A percentile compares a stretch with the other conserved stretches of the same genome.
phyloP scores from a whole-genome alignment of 2,113 vertebrate species.

The Xyliphius kryptos region DNA sequence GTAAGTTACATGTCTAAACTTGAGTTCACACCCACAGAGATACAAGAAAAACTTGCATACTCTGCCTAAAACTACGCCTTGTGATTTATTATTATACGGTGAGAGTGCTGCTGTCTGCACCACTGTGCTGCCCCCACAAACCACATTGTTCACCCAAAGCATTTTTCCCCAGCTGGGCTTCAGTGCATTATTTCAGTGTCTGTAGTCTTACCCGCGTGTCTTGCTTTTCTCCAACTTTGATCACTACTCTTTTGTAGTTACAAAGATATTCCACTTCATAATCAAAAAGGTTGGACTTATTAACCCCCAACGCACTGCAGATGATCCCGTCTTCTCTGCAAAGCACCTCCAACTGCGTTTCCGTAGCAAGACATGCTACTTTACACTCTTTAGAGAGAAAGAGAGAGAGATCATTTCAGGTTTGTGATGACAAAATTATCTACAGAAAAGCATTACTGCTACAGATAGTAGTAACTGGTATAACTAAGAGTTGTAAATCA shows the following conservation, averaged over 20 bases:
- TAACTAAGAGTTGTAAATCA: too few relatives aligned
- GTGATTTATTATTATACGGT: too few relatives aligned
- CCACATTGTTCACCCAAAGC: too few relatives aligned
- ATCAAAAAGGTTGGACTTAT: conserved; percentile 62
- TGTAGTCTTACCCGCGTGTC: conserved; percentile 27
- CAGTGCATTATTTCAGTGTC: not conserved
- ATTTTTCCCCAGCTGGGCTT: too few relatives aligned
- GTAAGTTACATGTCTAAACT: too few relatives aligned
- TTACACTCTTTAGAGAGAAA: conserved; percentile 50
- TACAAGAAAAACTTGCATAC: too few relatives aligned
- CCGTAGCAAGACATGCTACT: conserved; percentile 61
- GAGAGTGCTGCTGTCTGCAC: too few relatives aligned
- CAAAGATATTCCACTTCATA: conserved; percentile 75
- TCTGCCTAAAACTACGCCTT: too few relatives aligned
- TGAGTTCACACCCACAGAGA: too few relatives aligned
- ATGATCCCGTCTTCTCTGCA: conserved; percentile 61
- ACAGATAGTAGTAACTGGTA: too few relatives aligned
- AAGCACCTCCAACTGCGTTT: conserved; percentile 59
- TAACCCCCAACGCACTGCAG: conserved; percentile 60
- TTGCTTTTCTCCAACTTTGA: conserved; percentile 21
- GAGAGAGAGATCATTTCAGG: not conserved
- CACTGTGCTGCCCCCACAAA: too few relatives aligned
- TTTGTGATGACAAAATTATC: not conserved
- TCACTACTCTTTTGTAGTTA: conserved; percentile 63
- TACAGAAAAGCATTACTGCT: too few relatives aligned